A percentile compares a stretch with the other conserved stretches of the same genome.
Conservation (phyloP, 2,888 invertebrate species). For the Cerceris rybyensis region DNA sequence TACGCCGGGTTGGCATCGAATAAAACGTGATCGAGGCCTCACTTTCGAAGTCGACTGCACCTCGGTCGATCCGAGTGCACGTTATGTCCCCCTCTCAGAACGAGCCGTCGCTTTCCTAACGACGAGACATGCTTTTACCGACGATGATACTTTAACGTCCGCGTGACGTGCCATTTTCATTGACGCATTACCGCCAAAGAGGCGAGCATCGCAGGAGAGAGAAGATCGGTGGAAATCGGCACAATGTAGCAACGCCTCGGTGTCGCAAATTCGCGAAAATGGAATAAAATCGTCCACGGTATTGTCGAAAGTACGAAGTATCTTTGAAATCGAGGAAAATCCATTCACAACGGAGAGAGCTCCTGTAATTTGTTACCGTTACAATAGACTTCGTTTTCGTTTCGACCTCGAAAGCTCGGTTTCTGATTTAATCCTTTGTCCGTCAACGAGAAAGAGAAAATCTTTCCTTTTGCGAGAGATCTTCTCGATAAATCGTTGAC, state of each 20-base stretch:
- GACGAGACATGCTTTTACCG: slow-evolving; percentile 57
- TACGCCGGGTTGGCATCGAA: slow-evolving; percentile 43
- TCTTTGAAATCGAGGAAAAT: slow-evolving; percentile 6
- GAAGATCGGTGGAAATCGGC: neutral
- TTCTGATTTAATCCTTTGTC: slow-evolving; percentile 4
- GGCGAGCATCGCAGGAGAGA: neutral
- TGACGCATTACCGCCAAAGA: slow-evolving; percentile 30
- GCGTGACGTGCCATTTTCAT: slow-evolving; percentile 64
- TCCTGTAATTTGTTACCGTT: slow-evolving; percentile 14
- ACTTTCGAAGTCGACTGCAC: slow-evolving; percentile 70
- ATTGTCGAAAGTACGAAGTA: too few relatives aligned
- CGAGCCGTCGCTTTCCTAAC: slow-evolving; percentile 64
- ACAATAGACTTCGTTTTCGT: slow-evolving; percentile 34
- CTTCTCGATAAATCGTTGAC: neutral
- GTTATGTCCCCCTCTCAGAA: slow-evolving; percentile 17
- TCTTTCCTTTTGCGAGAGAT: neutral
- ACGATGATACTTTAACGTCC: slow-evolving; percentile 50
- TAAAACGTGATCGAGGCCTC: slow-evolving; percentile 76
- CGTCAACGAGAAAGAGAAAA: slow-evolving; percentile 10
- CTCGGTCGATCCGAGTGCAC: slow-evolving; percentile 42
- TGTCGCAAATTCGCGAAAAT: neutral
- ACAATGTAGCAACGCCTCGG: neutral
- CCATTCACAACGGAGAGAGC: slow-evolving; percentile 6
- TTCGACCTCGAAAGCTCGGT: slow-evolving; percentile 11
- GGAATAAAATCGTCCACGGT: too few relatives aligned